phyloP scores from a whole-genome alignment of 2,797 vertebrate species.

The Hemitrygon akajei region DNA sequence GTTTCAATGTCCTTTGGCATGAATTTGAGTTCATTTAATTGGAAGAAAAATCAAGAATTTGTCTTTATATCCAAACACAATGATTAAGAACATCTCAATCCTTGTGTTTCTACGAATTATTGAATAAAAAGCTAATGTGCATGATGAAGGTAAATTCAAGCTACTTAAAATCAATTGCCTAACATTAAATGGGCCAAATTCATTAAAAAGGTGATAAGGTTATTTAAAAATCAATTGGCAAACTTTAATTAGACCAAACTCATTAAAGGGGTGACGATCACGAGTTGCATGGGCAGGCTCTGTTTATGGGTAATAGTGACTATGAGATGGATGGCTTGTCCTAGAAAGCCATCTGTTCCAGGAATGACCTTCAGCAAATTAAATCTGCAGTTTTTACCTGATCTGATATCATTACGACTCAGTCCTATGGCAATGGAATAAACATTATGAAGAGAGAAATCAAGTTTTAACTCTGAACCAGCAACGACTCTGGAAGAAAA shows the following conservation, averaged over 20 bases:
- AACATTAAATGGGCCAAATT: neutral
- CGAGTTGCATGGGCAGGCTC: neutral
- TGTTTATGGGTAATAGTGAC: neutral
- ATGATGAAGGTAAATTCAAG: neutral
- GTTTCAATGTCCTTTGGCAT: no score
- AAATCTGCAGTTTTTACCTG: no score
- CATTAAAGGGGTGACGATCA: slow-evolving; percentile 13
- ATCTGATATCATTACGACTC: no score
- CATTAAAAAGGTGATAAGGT: neutral
- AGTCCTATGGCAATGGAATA: no score
- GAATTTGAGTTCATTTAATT: neutral
- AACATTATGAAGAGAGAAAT: no score
- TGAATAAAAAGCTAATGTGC: neutral
- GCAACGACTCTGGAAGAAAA: no score
- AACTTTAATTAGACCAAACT: slow-evolving; percentile 11
- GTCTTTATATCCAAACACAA: neutral
- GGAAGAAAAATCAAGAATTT: neutral
- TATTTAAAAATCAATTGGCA: slow-evolving; percentile 11
- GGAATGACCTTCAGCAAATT: no score
- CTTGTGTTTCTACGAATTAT: neutral
- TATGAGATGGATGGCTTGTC: no score
- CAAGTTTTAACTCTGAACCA: no score
- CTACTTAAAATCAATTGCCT: slow-evolving; percentile 3
- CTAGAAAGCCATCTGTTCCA: no score
- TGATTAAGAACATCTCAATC: neutral